Evolutionary conservation across 2,113 vertebrate genomes (phyloP), one percentile per base, ranked within the genome.

Genomic region (Zonotrichia leucophrys): DNA sequence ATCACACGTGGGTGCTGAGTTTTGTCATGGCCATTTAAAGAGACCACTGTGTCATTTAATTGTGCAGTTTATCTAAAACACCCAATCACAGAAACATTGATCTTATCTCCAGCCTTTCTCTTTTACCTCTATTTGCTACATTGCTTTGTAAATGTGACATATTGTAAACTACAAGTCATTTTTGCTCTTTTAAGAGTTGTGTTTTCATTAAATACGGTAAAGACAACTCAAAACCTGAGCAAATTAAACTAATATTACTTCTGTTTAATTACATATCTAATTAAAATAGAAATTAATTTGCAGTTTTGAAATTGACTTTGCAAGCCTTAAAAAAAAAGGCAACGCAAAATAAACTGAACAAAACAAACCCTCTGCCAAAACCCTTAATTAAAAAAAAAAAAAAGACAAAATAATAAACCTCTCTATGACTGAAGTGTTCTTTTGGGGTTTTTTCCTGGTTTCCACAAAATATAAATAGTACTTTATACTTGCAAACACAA

Each of bases 221-320:
- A 75, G 23, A 55, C 2, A 85, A 64, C 13, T 52, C 2, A 82
- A 94, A 94, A 94, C 87, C 62, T 55, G 2, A 94, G 20, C 33
- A 95, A 93, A 95, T 93, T 13, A 68, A 82, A 79, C 77, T 58
- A 96, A 92, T 39, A 89, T 79, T 59, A 76, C 39, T 83, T 39
- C 15, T 39, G 27, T 86, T 86, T 94, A 95, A 94, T 91, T 64
- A 86, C 8, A 56, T 20, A 28, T 73, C 50, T 91, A 94, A 73
- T 87, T 95, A 81, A 73, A 95, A 64, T 20, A 72, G 15, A 94
- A 95, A 93, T 84, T 35, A 77, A 68, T 80, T 86, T 56, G 6
- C 14, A 68, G 8, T 68, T 63, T 79, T 64, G 6, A 88, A 83
- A 56, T 19, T 46, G 30, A 75, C 4, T 85, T 55, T 59, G 3